Conservation (phyloP, 2,113 vertebrate genomes). For the Clarias macrocephalus region DNA sequence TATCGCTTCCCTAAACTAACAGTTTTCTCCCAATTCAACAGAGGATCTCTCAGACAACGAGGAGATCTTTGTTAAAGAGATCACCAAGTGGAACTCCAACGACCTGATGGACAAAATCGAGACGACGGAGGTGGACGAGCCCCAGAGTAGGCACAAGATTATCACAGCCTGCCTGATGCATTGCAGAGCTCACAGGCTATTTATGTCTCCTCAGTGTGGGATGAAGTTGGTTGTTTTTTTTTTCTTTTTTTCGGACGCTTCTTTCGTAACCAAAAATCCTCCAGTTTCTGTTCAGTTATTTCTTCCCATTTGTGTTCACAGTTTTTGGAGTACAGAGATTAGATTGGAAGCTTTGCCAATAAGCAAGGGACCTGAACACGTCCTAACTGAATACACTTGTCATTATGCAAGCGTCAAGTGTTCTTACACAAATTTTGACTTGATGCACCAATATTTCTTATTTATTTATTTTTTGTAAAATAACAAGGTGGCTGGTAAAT, state of each 20-base stretch:
- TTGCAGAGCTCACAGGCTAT: conserved; percentile 8
- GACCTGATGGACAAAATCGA: conserved; percentile 98
- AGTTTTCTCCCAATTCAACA: conserved; percentile 57
- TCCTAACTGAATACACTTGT: neutral
- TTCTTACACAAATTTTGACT: neutral
- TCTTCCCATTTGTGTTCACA: neutral
- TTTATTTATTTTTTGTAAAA: no score
- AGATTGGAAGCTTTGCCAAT: neutral
- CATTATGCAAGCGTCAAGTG: neutral
- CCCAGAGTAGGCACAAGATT: conserved; percentile 70
- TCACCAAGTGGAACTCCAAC: conserved; percentile 95
- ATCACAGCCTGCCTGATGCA: neutral
- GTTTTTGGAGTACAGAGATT: neutral
- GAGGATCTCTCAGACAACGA: conserved; percentile 91
- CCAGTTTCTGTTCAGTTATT: neutral
- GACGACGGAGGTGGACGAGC: conserved; percentile 81
- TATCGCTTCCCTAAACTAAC: neutral
- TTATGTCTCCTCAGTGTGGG: conserved; percentile 18
- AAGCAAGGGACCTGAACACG: neutral
- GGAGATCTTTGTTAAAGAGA: conserved; percentile 88
- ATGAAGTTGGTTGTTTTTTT: neutral
- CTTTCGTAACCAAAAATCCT: conserved; percentile 28
- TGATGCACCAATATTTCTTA: neutral
- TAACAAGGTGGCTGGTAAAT: neutral
- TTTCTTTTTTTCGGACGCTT: neutral